Evolutionary conservation across 1,140 invertebrate genomes (phyloP).

Genomic region (Zaprionus ornatus): DNA sequence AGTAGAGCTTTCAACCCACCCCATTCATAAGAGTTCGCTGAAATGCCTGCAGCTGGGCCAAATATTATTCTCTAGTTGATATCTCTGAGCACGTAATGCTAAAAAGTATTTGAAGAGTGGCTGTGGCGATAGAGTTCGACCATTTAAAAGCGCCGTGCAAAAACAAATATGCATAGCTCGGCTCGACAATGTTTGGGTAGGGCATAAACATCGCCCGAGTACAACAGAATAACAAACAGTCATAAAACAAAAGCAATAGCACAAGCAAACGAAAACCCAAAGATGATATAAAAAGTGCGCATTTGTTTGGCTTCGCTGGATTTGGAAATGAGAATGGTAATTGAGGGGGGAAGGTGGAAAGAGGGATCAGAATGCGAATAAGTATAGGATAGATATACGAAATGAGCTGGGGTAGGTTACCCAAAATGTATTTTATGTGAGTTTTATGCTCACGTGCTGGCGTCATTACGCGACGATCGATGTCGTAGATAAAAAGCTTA

Average conservation of each 20-base stretch:
- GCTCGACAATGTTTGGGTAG: slow-evolving; percentile 70
- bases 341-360: background rate
- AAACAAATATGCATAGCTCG: slow-evolving; percentile 62
- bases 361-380: background rate
- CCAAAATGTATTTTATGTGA: slow-evolving; percentile 24
- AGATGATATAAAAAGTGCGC: slow-evolving; percentile 61
- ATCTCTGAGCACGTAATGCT: slow-evolving; percentile 31
- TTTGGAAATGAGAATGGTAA: slow-evolving; percentile 5
- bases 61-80: slow-evolving; percentile 10
- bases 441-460: slow-evolving; percentile 75
- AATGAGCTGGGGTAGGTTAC: slow-evolving; percentile 1
- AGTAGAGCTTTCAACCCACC: background rate
- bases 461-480: slow-evolving; percentile 41
- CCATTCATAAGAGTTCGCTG: background rate
- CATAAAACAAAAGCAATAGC: slow-evolving; percentile 53
- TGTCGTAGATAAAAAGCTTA: slow-evolving; percentile 13
- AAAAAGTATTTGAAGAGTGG: slow-evolving; percentile 32
- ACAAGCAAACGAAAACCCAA: slow-evolving; percentile 38
- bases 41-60: background rate
- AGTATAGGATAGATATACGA: background rate
- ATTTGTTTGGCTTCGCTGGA: slow-evolving; percentile 53
- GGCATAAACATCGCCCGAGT: slow-evolving; percentile 33
- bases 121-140: slow-evolving; percentile 12
- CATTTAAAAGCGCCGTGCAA: slow-evolving; percentile 51
- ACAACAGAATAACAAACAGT: slow-evolving; percentile 58